These are phyloP conservation scores for Aphaenogaster ashmeadi DNA, from an alignment of 1,140 invertebrate species.

Conservation along the genomic window DNA sequence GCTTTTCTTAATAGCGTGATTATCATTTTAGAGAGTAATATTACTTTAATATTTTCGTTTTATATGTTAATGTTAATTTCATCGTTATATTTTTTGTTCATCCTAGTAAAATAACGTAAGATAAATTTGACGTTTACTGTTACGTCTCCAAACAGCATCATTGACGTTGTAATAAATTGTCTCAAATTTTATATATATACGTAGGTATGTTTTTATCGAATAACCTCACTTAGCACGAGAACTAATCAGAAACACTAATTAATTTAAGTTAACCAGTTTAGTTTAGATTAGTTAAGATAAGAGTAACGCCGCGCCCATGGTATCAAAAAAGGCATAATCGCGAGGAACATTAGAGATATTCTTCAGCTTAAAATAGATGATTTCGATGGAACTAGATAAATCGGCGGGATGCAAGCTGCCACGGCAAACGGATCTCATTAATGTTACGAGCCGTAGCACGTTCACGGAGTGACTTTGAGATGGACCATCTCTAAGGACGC, in stretches of 20 bases:
- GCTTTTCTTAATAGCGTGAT: not conserved
- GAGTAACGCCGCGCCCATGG: not conserved
- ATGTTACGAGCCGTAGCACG: slow-evolving; percentile 32
- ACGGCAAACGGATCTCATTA: slow-evolving; percentile 46
- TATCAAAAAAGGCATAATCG: not conserved
- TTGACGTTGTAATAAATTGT: not conserved
- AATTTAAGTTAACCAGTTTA: not conserved
- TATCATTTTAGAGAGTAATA: not conserved
- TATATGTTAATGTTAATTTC: slow-evolving; percentile 3
- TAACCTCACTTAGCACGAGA: not conserved
- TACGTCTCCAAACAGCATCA: not conserved
- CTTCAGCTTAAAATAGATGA: not conserved
- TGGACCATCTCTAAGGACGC: slow-evolving; percentile 42
- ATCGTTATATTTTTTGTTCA: not conserved
- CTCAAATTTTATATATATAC: not conserved
- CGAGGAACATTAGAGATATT: not conserved
- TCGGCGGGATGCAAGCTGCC: slow-evolving; percentile 1
- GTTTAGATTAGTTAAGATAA: not conserved
- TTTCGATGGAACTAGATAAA: slow-evolving; percentile 30
- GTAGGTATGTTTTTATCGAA: not conserved
- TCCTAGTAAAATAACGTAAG: not conserved
- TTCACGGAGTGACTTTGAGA: slow-evolving; percentile 36
- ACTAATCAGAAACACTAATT: not conserved
- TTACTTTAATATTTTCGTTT: not conserved
- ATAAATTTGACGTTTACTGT: slow-evolving; percentile 4